Evolutionary conservation across 2,888 invertebrate genomes (phyloP).

Genomic region (Plagodis pulveraria): DNA sequence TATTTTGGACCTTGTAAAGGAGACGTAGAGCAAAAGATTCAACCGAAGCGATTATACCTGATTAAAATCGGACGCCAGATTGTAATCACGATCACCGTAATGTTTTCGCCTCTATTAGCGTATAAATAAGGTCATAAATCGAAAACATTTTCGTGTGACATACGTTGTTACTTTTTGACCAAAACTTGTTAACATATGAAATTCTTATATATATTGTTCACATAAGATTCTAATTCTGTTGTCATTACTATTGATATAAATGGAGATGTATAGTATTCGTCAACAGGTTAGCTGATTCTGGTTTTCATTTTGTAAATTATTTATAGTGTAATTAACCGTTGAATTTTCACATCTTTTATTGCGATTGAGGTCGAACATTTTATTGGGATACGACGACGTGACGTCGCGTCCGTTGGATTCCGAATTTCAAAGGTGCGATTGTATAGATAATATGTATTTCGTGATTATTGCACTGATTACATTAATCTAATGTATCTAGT

Average conservation of each 20-base stretch:
- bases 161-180: slow-evolving; percentile 34
- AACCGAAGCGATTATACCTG: slow-evolving; percentile 20
- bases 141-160: slow-evolving; percentile 41
- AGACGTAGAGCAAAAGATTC: slow-evolving; percentile 25
- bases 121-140: slow-evolving; percentile 29
- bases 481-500: slow-evolving; percentile 30
- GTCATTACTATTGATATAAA: slow-evolving; percentile 51
- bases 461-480: slow-evolving; percentile 34
- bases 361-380: slow-evolving; percentile 24
- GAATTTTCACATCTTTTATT: slow-evolving; percentile 35
- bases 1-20: slow-evolving; percentile 34
- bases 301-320: slow-evolving; percentile 31
- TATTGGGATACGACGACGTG: slow-evolving; percentile 6
- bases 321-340: slow-evolving; percentile 26
- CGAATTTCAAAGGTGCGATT: slow-evolving; percentile 23
- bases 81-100: slow-evolving; percentile 33
- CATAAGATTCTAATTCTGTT: slow-evolving; percentile 43
- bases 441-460: slow-evolving; percentile 8
- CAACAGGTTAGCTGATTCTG: slow-evolving; percentile 42
- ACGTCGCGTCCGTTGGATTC: slow-evolving; percentile 11
- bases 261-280: slow-evolving; percentile 49
- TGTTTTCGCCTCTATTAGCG: slow-evolving; percentile 37
- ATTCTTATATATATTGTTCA: slow-evolving; percentile 33
- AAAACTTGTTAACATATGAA: slow-evolving; percentile 30
- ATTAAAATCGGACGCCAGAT: slow-evolving; percentile 33